Evolutionary conservation across 2,797 vertebrate genomes (phyloP), one percentile per base, ranked within the genome.

Genomic region (Pseudomugil tenellus): DNA sequence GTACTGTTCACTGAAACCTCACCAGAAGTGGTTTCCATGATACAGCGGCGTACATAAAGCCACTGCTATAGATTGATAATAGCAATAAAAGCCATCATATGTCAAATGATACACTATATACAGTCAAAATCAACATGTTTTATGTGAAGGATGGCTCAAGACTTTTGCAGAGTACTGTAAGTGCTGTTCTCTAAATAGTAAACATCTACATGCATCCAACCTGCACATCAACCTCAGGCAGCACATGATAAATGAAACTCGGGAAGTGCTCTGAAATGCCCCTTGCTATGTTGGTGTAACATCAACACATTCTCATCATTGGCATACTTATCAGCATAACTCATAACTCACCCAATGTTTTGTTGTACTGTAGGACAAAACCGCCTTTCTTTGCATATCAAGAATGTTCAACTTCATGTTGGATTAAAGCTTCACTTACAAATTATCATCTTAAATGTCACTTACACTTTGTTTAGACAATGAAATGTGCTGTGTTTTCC

Each of bases 221-320:
- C 46, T 12, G 11, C 21, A 21, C n/a, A 48, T 48, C 9, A 5
- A 29, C 49, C 37, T 63, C 35, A 29, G 54, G 26, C 3, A 21
- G 53, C 37, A n/a, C 34, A 19, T 52, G 35, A 51, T 52, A 51
- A 51, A 17, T 43, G 39, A 39, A n/a, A 61, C 6, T 0, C 0
- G 63, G 7, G 5, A 43, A 17, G 26, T 58, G 55, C 43, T 55
- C 17, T 58, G 23, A 51, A 66, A 70, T 10, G 32, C 43, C 17
- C 58, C 25, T 51, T 55, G 10, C 61, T 25, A 57, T 41, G 14
- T 66, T 43, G 0, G 11, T 60, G 58, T 11, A 12, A 48, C 46
- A 48, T 23, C 46, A 21, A 12, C 46, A 10, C 43, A 4, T 46
- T 1, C n/a, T 48, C 2, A 21, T 48, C 6, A 48, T 10, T 6